Conservation (phyloP, 2,888 invertebrate genomes). For the Dascillus cervinus region DNA sequence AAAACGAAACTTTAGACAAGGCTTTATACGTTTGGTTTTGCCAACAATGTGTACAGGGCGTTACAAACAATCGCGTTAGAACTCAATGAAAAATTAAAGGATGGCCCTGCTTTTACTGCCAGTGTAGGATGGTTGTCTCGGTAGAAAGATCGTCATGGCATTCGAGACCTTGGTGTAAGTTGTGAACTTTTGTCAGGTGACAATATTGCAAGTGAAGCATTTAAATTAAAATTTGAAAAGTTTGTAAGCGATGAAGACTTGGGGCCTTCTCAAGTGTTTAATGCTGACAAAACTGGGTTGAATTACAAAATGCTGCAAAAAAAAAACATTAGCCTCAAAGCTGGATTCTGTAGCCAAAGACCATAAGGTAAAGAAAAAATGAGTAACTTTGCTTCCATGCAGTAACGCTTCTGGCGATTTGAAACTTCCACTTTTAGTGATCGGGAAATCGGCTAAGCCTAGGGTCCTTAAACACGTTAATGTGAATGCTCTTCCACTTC, state of each 20-base stretch:
- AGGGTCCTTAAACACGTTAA: constrained; percentile 17
- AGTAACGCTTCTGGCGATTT: constrained; percentile 19
- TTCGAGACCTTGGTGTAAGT: constrained; percentile 5
- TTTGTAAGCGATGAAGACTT: no score
- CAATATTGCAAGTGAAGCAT: constrained; percentile 5
- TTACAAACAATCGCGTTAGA: constrained; percentile 5
- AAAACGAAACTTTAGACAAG: constrained; percentile 2
- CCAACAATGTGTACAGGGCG: constrained; percentile 3
- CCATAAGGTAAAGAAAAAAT: constrained; percentile 19
- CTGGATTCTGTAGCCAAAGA: constrained; percentile 14
- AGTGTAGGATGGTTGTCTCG: constrained; percentile 7
- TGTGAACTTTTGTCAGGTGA: constrained; percentile 18
- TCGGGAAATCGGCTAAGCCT: constrained; percentile 18
- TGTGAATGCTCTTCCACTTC: constrained; percentile 15
- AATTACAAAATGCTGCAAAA: constrained; percentile 19
- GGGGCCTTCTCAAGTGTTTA: no score
- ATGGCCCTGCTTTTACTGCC: constrained; percentile 1
- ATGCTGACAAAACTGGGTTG: constrained; percentile 18
- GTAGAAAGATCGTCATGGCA: constrained; percentile 6
- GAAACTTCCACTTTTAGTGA: constrained; percentile 17
- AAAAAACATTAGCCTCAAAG: constrained; percentile 16
- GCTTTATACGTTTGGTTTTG: constrained; percentile 6
- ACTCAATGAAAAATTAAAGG: constrained; percentile 3
- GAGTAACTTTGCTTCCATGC: constrained; percentile 18
- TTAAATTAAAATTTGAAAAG: constrained; percentile 8